Base-by-base conservation (phyloP, 2,113 vertebrate species). In the Chloropsis hardwickii region DNA sequence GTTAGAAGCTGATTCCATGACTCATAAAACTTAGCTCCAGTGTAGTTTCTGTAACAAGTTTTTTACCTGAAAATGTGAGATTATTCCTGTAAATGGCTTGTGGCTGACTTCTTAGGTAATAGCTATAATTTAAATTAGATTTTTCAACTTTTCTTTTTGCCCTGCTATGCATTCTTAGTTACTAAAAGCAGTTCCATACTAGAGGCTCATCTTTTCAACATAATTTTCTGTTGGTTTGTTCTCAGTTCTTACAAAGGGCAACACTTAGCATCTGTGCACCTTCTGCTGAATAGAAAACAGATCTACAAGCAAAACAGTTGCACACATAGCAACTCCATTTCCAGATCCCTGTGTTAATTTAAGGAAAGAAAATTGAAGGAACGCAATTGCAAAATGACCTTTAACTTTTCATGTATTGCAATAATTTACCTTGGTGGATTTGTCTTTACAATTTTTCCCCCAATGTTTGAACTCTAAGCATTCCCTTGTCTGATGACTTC, bases 381-480 rank as follows among this genome's bases (percentile, higher is more conserved):
- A 24, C 10, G 25, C 21, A 40, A 14, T 76, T 79, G 37, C 35
- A 88, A 33, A 91, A 74, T 29, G 3, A 37, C 21, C 5, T 82
- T 56, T 57, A 70, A 40, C 5, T 44, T 82, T 70, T 24, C 20
- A 16, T 13, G 6, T 51, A 17, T 14, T 82, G 3, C 20, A 56
- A 54, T 65, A 5, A n/a, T 48, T 45, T 65, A 56, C 2, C 5
- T 37, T 6, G 12, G 3, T 1, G 1, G 44, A 54, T 60, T 57
- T 74, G 2, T 15, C 20, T 72, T 62, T 23, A 2, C 1, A 3
- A 6, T 10, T 27, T 28, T 35, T 2, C 4, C 4, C 11, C 0
- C 13, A 11, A 1, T 42, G 10, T 65, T 72, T 85, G 33, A 81
- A 73, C 14, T 56, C 44, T 48, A 6, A 0, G 0, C 5, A 31